Base-by-base conservation (phyloP, 2,888 invertebrate species). In the Campoletis raptor region DNA sequence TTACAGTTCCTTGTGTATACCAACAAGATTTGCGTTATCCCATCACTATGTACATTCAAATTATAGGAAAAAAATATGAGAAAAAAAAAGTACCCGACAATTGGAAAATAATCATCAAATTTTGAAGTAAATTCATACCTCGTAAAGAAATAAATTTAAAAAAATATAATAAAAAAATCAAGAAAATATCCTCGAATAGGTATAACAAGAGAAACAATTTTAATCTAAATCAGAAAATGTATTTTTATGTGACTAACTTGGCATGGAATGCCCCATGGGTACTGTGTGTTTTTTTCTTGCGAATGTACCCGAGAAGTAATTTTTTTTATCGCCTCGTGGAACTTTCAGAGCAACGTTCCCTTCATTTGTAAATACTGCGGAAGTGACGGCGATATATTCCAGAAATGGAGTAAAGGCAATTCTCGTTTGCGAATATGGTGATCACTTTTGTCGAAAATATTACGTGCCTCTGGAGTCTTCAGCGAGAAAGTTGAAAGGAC, bases 371-470 rank as follows among this genome's bases (percentile, higher is more conserved):
- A 73, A 37, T 52, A 1, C 40, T 57, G 24, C n/a, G 40, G 40
- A 18, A 61, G 69, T 48, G 57, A 69, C 69, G 18, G 69, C 48
- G 74, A 79, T 73, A 79, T 80, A 74, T 73, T 73, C 57, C 54
- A 24, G 67, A n/a, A 24, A 21, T 45, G 78, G n/a, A 40, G 40
- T 40, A 54, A 67, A 21, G 7, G 40, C 54, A 37, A 54, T 24
- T 45, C 72, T 8, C 7, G 9, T 21, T 12, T 70, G 30, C 40
- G 36, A 24, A 66, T 37, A 67, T 66, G 76, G 9, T 57, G 45
- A 48, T 37, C 52, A 77, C 81, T 72, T 81, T 85, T 21, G 66
- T 36, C 72, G 36, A 66, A 57, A 81, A 77, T 66, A 72, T 72
- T 30, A 61, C 64, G 72, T 64, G 66, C 57, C 61, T 72, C n/a